A percentile compares a stretch with the other conserved stretches of the same genome.
Conservation (phyloP, 2,888 invertebrate genomes). For the Cheilosia scutellata region DNA sequence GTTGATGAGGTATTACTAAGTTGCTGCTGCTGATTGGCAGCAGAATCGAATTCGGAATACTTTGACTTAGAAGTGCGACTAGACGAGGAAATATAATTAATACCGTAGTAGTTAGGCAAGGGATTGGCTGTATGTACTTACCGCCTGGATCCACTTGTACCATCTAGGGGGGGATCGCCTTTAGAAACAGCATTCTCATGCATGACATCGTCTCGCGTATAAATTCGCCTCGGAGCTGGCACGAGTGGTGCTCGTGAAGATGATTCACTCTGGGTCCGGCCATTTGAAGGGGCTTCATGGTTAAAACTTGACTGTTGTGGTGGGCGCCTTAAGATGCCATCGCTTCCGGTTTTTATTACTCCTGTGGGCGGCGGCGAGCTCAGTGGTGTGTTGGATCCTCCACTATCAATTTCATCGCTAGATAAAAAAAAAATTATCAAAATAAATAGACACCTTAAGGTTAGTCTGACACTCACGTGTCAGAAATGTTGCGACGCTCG, state of each 20-base stretch:
- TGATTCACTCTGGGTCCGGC: conserved; percentile 39
- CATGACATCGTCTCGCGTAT: conserved; percentile 91
- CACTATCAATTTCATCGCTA: conserved; percentile 77
- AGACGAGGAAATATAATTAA: background rate
- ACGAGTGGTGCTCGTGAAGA: conserved; percentile 42
- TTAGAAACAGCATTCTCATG: conserved; percentile 90
- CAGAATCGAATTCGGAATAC: conserved; percentile 67
- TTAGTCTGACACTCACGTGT: conserved; percentile 69
- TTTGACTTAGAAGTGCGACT: conserved; percentile 68
- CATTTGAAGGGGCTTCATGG: conserved; percentile 32
- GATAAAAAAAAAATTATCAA: background rate
- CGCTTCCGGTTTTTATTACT: conserved; percentile 28
- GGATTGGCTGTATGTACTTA: background rate
- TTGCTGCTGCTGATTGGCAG: conserved; percentile 47
- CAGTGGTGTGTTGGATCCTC: conserved; percentile 71
- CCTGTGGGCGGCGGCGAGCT: conserved; percentile 71
- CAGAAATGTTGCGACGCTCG: conserved; percentile 77
- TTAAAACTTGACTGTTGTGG: conserved; percentile 17
- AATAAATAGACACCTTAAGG: no score
- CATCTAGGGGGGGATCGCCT: conserved; percentile 84
- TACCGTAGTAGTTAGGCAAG: background rate
- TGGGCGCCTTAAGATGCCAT: conserved; percentile 11
- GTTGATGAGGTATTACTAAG: conserved; percentile 9
- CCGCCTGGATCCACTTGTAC: conserved; percentile 55
- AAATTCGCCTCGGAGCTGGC: conserved; percentile 82